Percentiles rank a stretch among this genome's conserved stretches.
Conservation (phyloP, 2,113 vertebrate species). For the Scartelaos histophorus region DNA sequence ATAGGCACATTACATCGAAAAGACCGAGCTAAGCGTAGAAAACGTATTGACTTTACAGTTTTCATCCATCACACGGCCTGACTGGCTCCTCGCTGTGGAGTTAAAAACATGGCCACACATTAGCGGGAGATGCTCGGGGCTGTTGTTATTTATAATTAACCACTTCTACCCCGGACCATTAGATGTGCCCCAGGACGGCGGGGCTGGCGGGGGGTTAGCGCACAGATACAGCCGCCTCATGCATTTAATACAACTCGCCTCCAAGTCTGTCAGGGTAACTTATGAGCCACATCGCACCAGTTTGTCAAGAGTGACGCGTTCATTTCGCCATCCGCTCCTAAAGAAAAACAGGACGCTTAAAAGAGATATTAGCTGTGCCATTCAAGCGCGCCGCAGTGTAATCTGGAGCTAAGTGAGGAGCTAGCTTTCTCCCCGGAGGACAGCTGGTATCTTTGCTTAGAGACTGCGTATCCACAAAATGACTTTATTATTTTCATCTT, state of each 20-base stretch:
- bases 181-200: slow-evolving; percentile 31
- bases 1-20: too few species aligned
- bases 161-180: slow-evolving; percentile 28
- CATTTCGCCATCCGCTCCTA: slow-evolving; percentile 64
- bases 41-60: slow-evolving; percentile 51
- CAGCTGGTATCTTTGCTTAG: slow-evolving; percentile 53
- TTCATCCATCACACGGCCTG: slow-evolving; percentile 58
- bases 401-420: slow-evolving; percentile 48
- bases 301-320: slow-evolving; percentile 78
- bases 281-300: slow-evolving; percentile 58
- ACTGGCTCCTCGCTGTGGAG: slow-evolving; percentile 24
- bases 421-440: slow-evolving; percentile 31
- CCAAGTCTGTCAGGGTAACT: slow-evolving; percentile 62
- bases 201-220: slow-evolving; percentile 25
- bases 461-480: slow-evolving; percentile 57
- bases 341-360: slow-evolving; percentile 55
- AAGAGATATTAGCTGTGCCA: slow-evolving; percentile 45
- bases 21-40: slow-evolving; percentile 33
- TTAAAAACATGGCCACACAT: slow-evolving; percentile 33
- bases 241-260: slow-evolving; percentile 38
- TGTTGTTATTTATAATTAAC: slow-evolving; percentile 66
- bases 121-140: slow-evolving; percentile 33
- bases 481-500: slow-evolving; percentile 62
- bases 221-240: slow-evolving; percentile 16
- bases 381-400: slow-evolving; percentile 39